Conservation (phyloP, 2,797 vertebrate genomes). For the Sus cebifrons region DNA sequence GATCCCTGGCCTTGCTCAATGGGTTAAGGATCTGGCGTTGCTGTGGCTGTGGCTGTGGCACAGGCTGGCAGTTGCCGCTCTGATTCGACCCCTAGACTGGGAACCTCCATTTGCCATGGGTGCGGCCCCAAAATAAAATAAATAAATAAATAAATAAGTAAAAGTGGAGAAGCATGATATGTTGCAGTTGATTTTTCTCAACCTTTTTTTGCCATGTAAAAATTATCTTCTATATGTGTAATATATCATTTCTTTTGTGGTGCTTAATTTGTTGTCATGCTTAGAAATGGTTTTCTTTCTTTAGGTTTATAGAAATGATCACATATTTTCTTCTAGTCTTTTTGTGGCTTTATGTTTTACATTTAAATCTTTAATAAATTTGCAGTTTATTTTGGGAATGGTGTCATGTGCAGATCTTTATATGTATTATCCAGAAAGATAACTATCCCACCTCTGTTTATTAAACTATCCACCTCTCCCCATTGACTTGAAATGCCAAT, state of each 20-base stretch:
- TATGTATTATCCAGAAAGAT: background rate
- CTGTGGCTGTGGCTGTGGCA: no score
- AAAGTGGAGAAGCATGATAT: constrained; percentile 12
- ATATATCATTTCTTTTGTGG: background rate
- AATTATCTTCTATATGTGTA: constrained; percentile 34
- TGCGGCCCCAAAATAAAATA: no score
- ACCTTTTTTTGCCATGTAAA: background rate
- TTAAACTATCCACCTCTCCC: background rate
- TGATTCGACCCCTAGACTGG: no score
- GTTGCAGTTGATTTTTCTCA: background rate
- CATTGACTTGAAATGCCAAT: constrained; percentile 30
- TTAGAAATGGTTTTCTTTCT: constrained; percentile 47
- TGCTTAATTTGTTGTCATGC: constrained; percentile 25
- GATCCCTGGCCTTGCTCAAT: no score
- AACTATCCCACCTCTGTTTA: background rate
- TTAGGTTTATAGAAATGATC: background rate
- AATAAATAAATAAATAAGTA: no score
- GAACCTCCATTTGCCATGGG: no score
- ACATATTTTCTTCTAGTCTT: constrained; percentile 5
- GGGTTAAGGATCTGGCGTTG: no score
- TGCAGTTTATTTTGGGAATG: background rate
- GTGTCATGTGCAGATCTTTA: background rate
- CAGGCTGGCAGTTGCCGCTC: no score
- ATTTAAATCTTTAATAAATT: constrained; percentile 47
- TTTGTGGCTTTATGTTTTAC: constrained; percentile 47